phyloP scores from a whole-genome alignment of 2,888 invertebrate species.

The Ypsolopha sequella region DNA sequence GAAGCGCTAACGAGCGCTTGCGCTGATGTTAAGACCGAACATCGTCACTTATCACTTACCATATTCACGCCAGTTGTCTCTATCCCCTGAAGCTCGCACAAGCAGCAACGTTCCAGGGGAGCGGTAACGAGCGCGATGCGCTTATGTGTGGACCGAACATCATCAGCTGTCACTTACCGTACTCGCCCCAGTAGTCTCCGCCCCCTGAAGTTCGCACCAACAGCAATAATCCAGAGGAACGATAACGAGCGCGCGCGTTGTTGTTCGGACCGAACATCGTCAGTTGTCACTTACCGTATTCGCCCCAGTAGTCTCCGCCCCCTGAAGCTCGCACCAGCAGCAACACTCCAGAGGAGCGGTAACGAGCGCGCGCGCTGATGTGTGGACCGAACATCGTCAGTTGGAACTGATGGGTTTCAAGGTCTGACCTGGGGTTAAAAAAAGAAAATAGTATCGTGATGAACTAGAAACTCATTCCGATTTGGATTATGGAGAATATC shows the following conservation, averaged over 20 bases:
- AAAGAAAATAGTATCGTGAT: too few species aligned
- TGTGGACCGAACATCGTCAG: conserved; percentile 84
- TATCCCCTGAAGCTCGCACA: conserved; percentile 86
- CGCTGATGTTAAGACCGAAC: too few species aligned
- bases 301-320: conserved; percentile 91
- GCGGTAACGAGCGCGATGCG: conserved; percentile 82
- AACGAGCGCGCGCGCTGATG: conserved; percentile 83
- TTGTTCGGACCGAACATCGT: conserved; percentile 85
- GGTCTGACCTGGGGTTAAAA: conserved; percentile 72
- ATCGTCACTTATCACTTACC: conserved; percentile 78
- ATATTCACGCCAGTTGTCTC: conserved; percentile 92
- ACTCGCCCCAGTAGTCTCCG: conserved; percentile 92
- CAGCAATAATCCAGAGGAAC: conserved; percentile 83
- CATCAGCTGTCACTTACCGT: conserved; percentile 81
- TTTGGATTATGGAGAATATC: too few species aligned
- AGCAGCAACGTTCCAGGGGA: conserved; percentile 85
- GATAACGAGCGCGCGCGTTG: conserved; percentile 82
- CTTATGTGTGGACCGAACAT: conserved; percentile 84
- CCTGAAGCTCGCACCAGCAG: conserved; percentile 86
- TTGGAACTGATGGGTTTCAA: conserved; percentile 85
- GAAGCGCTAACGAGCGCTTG: too few species aligned
- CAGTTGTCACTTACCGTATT: conserved; percentile 82
- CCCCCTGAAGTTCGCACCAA: conserved; percentile 87
- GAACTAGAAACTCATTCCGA: too few species aligned
- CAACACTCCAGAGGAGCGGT: conserved; percentile 84